phyloP scores from a whole-genome alignment of 2,888 invertebrate species.

The Eupithecia centaureata region DNA sequence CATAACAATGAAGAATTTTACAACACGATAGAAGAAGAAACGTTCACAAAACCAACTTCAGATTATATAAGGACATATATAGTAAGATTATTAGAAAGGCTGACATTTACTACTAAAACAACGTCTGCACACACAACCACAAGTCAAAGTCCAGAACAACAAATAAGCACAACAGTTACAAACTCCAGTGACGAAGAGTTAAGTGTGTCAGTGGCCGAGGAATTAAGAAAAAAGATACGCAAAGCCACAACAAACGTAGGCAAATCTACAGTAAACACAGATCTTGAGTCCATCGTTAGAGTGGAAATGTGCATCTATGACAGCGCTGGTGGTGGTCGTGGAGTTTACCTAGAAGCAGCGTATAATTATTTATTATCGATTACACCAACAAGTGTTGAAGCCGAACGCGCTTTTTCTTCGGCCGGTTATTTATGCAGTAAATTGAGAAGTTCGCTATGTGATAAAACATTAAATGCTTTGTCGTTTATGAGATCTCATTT shows the following conservation, averaged over 20 bases:
- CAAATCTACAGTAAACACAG: constrained; percentile 3
- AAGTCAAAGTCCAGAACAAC: constrained; percentile 6
- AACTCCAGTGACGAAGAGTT: constrained; percentile 14
- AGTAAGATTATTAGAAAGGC: too few species aligned
- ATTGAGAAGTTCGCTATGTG: not conserved
- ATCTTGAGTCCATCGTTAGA: constrained; percentile 30
- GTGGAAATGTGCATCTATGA: constrained; percentile 35
- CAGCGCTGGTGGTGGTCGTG: constrained; percentile 27
- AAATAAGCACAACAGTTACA: constrained; percentile 13
- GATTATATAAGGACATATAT: too few species aligned
- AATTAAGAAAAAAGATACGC: too few species aligned
- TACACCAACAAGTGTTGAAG: constrained; percentile 34
- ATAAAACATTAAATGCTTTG: not conserved
- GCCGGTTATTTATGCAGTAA: constrained; percentile 32
- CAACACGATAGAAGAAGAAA: constrained; percentile 9
- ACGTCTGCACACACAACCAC: too few species aligned
- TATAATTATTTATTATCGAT: constrained; percentile 30
- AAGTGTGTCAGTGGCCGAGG: too few species aligned
- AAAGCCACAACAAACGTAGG: constrained; percentile 7
- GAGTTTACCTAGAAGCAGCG: constrained; percentile 24
- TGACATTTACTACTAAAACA: constrained; percentile 12
- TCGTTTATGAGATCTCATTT: not conserved
- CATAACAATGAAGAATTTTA: constrained; percentile 18
- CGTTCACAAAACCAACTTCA: constrained; percentile 11
- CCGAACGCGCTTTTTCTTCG: constrained; percentile 29